phyloP scores from a whole-genome alignment of 2,113 vertebrate species.

The Campylorhamphus procurvoides region DNA sequence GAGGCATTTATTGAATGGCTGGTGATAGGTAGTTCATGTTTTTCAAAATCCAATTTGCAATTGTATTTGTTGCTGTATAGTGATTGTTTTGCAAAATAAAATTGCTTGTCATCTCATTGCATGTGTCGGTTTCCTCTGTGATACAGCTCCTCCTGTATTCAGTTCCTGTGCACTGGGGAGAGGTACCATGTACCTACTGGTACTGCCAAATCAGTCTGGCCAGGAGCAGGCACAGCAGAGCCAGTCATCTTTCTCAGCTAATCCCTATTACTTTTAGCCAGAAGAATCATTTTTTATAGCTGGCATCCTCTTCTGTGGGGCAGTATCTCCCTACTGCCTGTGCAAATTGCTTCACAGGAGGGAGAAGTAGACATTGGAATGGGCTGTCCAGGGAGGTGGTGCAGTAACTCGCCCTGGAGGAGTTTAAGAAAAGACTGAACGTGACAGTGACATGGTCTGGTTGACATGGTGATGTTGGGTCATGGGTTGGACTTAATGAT shows the following conservation, averaged over 20 bases:
- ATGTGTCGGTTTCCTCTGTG: not conserved
- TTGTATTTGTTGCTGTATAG: conserved; percentile 91
- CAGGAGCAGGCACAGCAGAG: not conserved
- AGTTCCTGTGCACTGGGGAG: not conserved
- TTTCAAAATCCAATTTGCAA: conserved; percentile 87
- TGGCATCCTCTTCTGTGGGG: fast-evolving
- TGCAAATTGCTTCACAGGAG: not conserved
- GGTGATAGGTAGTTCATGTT: conserved; percentile 89
- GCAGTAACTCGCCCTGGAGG: not conserved
- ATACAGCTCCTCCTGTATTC: not conserved
- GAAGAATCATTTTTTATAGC: not conserved
- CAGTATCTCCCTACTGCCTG: not conserved
- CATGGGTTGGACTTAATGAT: fast-evolving
- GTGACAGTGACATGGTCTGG: not conserved
- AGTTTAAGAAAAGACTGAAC: not conserved
- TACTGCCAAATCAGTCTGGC: too few relatives aligned
- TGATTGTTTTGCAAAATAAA: conserved; percentile 92
- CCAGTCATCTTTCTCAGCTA: not conserved
- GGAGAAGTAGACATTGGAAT: not conserved
- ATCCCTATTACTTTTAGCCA: not conserved
- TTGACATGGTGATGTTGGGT: not conserved
- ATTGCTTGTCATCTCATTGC: conserved; percentile 80
- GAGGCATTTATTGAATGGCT: conserved; percentile 84
- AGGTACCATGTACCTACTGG: not conserved
- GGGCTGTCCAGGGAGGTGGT: not conserved